These are phyloP conservation scores for Diadumene lineata DNA, from an alignment of 92 coral and sea anemone species.

Conservation along the genomic window DNA sequence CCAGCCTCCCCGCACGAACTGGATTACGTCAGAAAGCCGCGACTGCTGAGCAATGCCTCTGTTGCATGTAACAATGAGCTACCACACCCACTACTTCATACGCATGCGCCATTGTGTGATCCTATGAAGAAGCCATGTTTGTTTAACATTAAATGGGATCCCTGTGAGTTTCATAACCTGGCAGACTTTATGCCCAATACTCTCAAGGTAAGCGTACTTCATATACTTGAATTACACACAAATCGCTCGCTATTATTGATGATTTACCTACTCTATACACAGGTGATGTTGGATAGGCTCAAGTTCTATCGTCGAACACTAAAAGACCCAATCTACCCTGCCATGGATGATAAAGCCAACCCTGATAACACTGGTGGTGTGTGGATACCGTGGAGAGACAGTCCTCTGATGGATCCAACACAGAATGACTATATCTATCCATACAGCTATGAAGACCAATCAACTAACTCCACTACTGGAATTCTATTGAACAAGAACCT, in stretches of 20 bases:
- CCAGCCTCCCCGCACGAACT: constrained; percentile 74
- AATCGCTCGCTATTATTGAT: no score
- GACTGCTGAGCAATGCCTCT: constrained; percentile 53
- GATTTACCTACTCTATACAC: no score
- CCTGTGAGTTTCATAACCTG: constrained; percentile 96
- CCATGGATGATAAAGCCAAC: constrained; percentile 71
- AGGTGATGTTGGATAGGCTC: constrained; percentile 89
- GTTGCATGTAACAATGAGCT: constrained; percentile 84
- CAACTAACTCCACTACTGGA: constrained; percentile 53
- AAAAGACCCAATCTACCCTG: constrained; percentile 73
- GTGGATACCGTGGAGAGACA: constrained; percentile 90
- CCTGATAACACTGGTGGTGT: constrained; percentile 93
- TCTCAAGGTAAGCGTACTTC: constrained; percentile 33
- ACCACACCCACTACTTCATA: constrained; percentile 90
- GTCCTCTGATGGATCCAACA: constrained; percentile 69
- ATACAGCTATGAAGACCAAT: constrained; percentile 80
- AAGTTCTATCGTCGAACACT: constrained; percentile 68
- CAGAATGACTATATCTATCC: constrained; percentile 81
- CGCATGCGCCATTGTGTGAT: constrained; percentile 94
- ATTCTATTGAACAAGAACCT: constrained; percentile 46
- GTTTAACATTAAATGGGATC: constrained; percentile 99
- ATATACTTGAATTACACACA: background rate
- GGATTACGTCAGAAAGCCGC: constrained; percentile 65
- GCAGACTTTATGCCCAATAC: constrained; percentile 99
- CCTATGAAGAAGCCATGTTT: constrained; percentile 92